Conservation (phyloP, 2,797 vertebrate genomes). For the Nasua narica region DNA sequence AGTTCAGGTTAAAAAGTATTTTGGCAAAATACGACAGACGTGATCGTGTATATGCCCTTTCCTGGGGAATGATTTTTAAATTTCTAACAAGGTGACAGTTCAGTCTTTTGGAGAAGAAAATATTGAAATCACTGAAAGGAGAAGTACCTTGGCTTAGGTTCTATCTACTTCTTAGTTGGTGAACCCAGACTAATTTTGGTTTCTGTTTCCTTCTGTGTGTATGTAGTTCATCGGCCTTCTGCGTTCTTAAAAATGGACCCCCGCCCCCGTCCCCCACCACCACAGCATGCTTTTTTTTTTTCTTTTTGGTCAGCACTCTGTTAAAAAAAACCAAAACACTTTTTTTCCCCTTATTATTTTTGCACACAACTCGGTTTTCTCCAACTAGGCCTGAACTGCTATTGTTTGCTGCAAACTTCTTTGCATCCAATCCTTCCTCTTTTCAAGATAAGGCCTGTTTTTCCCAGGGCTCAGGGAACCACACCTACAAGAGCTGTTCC, state of each 20-base stretch:
- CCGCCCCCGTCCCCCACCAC: fast-evolving
- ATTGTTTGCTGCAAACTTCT: conserved; percentile 59
- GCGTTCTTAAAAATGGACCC: background rate
- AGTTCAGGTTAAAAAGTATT: background rate
- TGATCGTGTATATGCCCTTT: background rate
- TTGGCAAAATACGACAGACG: background rate
- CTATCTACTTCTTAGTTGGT: background rate
- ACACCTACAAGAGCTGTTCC: conserved; percentile 28
- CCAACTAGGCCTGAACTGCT: background rate
- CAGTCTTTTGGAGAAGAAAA: background rate
- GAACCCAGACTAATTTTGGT: background rate
- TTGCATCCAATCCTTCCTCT: conserved; percentile 56
- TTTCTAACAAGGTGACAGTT: background rate
- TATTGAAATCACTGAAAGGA: background rate
- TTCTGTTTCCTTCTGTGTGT: background rate
- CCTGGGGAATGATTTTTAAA: background rate
- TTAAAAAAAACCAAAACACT: background rate
- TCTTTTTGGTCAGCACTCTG: background rate
- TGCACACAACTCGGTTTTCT: background rate
- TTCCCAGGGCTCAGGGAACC: conserved; percentile 37
- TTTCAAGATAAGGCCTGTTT: conserved; percentile 71
- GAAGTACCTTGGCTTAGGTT: background rate
- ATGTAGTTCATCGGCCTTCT: background rate
- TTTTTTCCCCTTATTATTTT: background rate
- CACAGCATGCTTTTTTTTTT: background rate